Percentiles rank a stretch among this genome's conserved stretches.
Conservation (phyloP, 35 echinoderm and acorn worm genomes). For the Acanthaster planci region DNA sequence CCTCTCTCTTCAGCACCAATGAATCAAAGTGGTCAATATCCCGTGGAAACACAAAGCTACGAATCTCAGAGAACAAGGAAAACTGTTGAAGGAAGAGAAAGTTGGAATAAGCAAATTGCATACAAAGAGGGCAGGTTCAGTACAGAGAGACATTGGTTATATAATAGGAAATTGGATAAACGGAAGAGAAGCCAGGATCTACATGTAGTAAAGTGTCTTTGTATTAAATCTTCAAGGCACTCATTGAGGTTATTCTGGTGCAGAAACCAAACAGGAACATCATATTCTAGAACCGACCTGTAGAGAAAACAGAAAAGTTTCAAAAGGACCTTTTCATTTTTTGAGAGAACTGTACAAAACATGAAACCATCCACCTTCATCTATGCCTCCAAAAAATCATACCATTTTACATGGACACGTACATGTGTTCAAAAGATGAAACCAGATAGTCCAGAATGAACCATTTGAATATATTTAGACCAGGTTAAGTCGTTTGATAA, state of each 20-base stretch:
- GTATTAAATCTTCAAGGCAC: too few relatives aligned
- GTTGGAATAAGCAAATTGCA: background rate
- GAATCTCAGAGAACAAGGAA: conserved; percentile 87
- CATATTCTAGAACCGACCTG: background rate
- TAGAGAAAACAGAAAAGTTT: background rate
- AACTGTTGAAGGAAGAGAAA: conserved; percentile 69
- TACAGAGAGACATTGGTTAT: too few relatives aligned
- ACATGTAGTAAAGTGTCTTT: too few relatives aligned
- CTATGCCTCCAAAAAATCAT: too few relatives aligned
- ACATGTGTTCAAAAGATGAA: too few relatives aligned
- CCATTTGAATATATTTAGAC: too few relatives aligned
- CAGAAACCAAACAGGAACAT: background rate
- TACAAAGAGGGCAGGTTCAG: background rate
- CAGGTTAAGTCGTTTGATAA: too few relatives aligned
- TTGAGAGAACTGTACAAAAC: background rate
- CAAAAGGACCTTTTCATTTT: background rate
- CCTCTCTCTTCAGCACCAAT: conserved; percentile 88
- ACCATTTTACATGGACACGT: too few relatives aligned
- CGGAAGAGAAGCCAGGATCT: background rate
- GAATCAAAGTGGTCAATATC: conserved; percentile 94
- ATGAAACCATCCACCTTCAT: too few relatives aligned
- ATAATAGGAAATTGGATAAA: background rate
- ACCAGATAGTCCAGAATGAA: too few relatives aligned
- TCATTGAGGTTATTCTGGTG: background rate
- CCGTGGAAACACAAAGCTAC: conserved; percentile 75